Evolutionary conservation across 2,888 invertebrate species (phyloP).

Genomic region (Acleris holmiana): DNA sequence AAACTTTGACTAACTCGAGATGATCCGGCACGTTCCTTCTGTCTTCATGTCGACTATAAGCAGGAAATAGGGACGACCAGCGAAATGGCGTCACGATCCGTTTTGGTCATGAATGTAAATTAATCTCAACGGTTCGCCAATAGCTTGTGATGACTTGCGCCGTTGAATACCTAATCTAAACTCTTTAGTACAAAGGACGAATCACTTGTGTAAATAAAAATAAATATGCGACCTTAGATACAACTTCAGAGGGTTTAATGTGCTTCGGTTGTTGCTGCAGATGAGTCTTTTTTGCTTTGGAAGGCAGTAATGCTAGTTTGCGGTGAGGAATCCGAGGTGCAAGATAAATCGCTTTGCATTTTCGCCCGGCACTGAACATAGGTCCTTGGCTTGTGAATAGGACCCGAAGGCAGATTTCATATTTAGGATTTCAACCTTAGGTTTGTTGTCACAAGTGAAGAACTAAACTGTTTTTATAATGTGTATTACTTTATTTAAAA

Average conservation of each 20-base stretch:
- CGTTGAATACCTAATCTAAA: constrained; percentile 56
- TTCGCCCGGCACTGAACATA: constrained; percentile 9
- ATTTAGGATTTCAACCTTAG: too few species aligned
- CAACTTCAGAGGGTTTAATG: too few species aligned
- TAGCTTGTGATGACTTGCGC: constrained; percentile 52
- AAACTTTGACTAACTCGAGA: constrained; percentile 37
- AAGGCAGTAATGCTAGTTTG: constrained; percentile 44
- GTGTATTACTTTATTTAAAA: too few species aligned
- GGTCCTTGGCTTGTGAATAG: neutral
- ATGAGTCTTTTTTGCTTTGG: too few species aligned
- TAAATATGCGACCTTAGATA: too few species aligned
- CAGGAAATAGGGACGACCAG: constrained; percentile 70
- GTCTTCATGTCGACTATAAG: constrained; percentile 53
- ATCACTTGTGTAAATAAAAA: too few species aligned
- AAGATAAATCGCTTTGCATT: constrained; percentile 29
- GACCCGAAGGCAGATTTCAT: too few species aligned
- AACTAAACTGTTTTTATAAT: too few species aligned
- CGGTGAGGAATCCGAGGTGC: constrained; percentile 27
- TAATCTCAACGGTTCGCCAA: constrained; percentile 59
- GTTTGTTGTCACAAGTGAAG: too few species aligned
- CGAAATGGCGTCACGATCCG: constrained; percentile 76
- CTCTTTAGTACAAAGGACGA: too few species aligned
- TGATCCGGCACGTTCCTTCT: constrained; percentile 49
- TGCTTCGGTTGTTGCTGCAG: too few species aligned
- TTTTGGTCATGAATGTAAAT: constrained; percentile 78